A percentile compares a stretch with the other conserved stretches of the same genome.
Conservation (phyloP, 2,113 vertebrate species). For the Albula goreensis region DNA sequence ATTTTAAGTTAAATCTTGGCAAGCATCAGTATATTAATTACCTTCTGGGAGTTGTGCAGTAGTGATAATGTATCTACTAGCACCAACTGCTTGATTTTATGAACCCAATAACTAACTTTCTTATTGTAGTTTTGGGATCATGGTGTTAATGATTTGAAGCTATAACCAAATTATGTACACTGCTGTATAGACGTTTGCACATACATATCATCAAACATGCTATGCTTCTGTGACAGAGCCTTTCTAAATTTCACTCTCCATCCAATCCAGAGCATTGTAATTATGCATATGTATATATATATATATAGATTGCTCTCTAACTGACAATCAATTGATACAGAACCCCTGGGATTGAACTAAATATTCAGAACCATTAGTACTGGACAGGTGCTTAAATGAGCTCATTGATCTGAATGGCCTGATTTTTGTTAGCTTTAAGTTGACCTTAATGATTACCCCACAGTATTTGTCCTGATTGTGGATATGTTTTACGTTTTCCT, state of each 20-base stretch:
- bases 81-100: too few species aligned
- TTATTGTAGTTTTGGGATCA: too few species aligned
- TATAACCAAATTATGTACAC: too few species aligned
- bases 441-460: conserved; percentile 14
- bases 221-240: not conserved
- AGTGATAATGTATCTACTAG: too few species aligned
- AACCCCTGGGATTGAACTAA: not conserved
- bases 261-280: not conserved
- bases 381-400: not conserved
- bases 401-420: not conserved
- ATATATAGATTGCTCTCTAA: not conserved
- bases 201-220: not conserved
- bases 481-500: not conserved
- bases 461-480: conserved; percentile 33
- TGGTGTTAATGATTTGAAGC: too few species aligned
- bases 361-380: conserved; percentile 17
- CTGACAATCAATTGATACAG: not conserved
- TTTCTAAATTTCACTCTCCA: not conserved
- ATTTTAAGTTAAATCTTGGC: too few species aligned
- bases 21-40: too few species aligned
- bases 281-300: not conserved
- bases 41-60: too few species aligned
- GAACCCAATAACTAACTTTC: too few species aligned
- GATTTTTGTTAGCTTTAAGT: not conserved
- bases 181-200: not conserved